These are phyloP conservation scores for Solen grandis DNA, from an alignment of 1,140 invertebrate genomes.

Conservation along the genomic window DNA sequence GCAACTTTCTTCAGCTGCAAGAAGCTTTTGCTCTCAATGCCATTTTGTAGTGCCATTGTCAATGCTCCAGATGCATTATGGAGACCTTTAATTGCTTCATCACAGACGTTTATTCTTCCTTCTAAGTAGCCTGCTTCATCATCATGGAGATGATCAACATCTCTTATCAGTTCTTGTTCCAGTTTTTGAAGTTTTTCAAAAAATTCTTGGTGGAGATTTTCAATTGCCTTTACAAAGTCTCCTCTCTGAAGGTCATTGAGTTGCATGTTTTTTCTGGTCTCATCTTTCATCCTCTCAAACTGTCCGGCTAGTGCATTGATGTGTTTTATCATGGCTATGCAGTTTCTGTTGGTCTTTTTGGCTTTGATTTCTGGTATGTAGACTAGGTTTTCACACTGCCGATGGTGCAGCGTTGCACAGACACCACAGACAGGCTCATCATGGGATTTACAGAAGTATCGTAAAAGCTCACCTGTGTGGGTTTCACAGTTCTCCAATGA, in stretches of 20 bases:
- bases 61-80: slow-evolving; percentile 16
- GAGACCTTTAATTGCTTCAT: slow-evolving; percentile 30
- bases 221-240: slow-evolving; percentile 17
- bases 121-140: slow-evolving; percentile 38
- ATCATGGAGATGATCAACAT: slow-evolving; percentile 26
- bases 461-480: slow-evolving; percentile 29
- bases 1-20: slow-evolving; percentile 46
- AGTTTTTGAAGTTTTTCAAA: slow-evolving; percentile 5
- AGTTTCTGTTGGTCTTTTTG: slow-evolving; percentile 40
- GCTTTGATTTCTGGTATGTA: slow-evolving; percentile 42
- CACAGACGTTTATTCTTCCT: slow-evolving; percentile 10
- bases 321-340: slow-evolving; percentile 24
- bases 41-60: slow-evolving; percentile 30
- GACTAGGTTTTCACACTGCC: slow-evolving; percentile 6
- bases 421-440: slow-evolving; percentile 38
- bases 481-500: slow-evolving; percentile 36
- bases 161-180: slow-evolving; percentile 5
- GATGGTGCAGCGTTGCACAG: slow-evolving; percentile 42
- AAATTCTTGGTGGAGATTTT: slow-evolving; percentile 37
- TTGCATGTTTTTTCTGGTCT: slow-evolving; percentile 16
- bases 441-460: slow-evolving; percentile 46
- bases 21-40: slow-evolving; percentile 51
- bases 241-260: slow-evolving; percentile 5
- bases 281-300: slow-evolving; percentile 26
- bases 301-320: slow-evolving; percentile 15